These are phyloP conservation scores for Tragelaphus oryx DNA, from an alignment of 2,797 vertebrate genomes.

Conservation along the genomic window DNA sequence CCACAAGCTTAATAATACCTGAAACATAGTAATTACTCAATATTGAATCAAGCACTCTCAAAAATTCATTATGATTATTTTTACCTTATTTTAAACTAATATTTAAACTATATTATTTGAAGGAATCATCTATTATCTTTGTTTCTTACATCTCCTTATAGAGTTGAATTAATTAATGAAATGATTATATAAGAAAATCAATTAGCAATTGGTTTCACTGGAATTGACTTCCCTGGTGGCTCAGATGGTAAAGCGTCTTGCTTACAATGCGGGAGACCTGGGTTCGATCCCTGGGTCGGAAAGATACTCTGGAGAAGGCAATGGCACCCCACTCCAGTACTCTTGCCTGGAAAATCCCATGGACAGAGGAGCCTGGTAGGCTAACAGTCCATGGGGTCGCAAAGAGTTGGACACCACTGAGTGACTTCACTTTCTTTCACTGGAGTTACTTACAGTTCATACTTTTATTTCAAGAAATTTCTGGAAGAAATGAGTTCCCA, in stretches of 20 bases:
- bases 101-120: not conserved
- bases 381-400: no score
- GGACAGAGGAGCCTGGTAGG: no score
- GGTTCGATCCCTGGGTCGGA: no score
- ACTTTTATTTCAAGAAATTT: not conserved
- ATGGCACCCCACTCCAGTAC: no score
- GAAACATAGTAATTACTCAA: not conserved
- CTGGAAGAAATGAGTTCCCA: not conserved
- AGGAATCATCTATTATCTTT: not conserved
- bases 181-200: not conserved
- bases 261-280: no score
- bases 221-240: not conserved
- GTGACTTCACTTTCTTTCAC: not conserved
- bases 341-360: no score
- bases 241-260: no score
- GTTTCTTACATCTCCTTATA: not conserved
- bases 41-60: not conserved
- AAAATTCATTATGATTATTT: not conserved
- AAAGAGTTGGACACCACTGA: no score
- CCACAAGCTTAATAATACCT: not conserved
- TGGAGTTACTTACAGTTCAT: not conserved
- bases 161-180: not conserved
- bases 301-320: no score
- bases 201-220: not conserved
- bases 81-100: not conserved